Evolutionary conservation across 2,113 vertebrate genomes (phyloP).

Genomic region (Myotis yumanensis): DNA sequence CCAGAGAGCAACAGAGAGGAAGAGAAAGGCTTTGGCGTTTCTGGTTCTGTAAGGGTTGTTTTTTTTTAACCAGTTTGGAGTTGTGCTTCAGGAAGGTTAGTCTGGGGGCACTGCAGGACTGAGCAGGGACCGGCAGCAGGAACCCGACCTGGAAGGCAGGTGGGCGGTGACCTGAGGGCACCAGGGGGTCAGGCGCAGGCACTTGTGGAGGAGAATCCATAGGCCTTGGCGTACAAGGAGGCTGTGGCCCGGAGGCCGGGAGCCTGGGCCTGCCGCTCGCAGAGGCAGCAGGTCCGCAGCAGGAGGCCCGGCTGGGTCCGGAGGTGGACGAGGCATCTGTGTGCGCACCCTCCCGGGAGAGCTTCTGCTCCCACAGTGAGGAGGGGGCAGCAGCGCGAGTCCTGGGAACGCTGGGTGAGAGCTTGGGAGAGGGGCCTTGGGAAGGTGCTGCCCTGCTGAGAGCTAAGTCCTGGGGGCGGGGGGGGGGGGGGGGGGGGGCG

Average conservation of each 20-base stretch:
- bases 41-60: background rate
- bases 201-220: background rate
- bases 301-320: background rate
- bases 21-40: background rate
- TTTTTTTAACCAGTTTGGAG: background rate
- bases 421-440: background rate
- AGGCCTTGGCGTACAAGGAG: background rate
- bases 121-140: background rate
- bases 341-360: background rate
- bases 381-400: background rate
- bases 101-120: background rate
- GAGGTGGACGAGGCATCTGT: background rate
- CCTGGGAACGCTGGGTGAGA: background rate
- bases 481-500: background rate
- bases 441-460: background rate
- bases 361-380: background rate
- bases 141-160: background rate
- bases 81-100: background rate
- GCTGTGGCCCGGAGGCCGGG: background rate
- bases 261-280: background rate
- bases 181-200: background rate
- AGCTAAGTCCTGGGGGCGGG: background rate
- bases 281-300: accelerated
- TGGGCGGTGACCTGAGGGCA: background rate
- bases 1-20: background rate